A percentile compares a stretch with the other conserved stretches of the same genome.
Evolutionary conservation across 2,888 invertebrate genomes (phyloP).

Genomic region (Lissocephala sabroskyi): DNA sequence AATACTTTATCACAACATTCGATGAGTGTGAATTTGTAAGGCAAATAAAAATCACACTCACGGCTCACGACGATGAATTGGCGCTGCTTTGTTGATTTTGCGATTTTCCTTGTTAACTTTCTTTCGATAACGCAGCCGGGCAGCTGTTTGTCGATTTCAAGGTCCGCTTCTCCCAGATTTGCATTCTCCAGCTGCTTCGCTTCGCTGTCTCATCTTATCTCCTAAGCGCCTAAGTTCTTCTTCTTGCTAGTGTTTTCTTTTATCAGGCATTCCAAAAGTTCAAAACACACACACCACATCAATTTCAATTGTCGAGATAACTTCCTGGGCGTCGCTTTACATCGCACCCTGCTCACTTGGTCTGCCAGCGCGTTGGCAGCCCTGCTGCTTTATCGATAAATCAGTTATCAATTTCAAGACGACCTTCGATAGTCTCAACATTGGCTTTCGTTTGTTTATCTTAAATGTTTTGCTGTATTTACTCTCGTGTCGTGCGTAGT

Average conservation of each 20-base stretch:
- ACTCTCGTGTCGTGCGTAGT: background rate
- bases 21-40: slow-evolving; percentile 30
- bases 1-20: slow-evolving; percentile 26
- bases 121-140: slow-evolving; percentile 18
- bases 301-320: slow-evolving; percentile 1
- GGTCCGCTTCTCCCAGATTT: slow-evolving; percentile 31
- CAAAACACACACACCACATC: slow-evolving; percentile 24
- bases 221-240: slow-evolving; percentile 40
- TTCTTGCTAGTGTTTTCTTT: slow-evolving; percentile 40
- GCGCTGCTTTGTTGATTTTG: background rate
- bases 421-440: background rate
- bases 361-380: no score
- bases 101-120: slow-evolving; percentile 10
- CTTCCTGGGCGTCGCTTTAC: background rate
- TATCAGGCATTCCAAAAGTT: slow-evolving; percentile 18
- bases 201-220: slow-evolving; percentile 33
- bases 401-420: no score
- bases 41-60: slow-evolving; percentile 22
- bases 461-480: background rate
- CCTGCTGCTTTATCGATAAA: no score
- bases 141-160: slow-evolving; percentile 55
- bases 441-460: slow-evolving; percentile 7
- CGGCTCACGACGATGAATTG: background rate
- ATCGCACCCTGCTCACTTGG: background rate
- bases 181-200: slow-evolving; percentile 18